Evolutionary conservation across 1,140 invertebrate genomes (phyloP).

Genomic region (Macrotrachela quadricornifera): DNA sequence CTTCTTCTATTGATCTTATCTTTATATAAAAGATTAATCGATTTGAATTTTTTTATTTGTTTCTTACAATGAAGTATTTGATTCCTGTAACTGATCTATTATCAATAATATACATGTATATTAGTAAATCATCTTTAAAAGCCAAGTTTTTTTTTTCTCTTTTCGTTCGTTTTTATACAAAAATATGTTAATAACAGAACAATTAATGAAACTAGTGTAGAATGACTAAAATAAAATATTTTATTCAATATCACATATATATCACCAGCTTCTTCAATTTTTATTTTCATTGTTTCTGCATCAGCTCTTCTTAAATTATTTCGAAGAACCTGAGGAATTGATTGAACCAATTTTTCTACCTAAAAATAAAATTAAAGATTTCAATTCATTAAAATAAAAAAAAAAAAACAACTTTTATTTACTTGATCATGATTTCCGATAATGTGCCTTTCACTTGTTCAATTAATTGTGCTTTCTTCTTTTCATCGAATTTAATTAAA

Average conservation of each 20-base stretch:
- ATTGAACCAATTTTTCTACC: constrained; percentile 97
- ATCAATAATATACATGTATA: too few relatives aligned
- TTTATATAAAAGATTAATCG: too few relatives aligned
- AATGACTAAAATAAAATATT: too few relatives aligned
- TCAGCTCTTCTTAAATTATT: constrained; percentile 75
- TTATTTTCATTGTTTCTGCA: constrained; percentile 69
- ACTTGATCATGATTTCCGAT: constrained; percentile 81
- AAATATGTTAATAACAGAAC: too few relatives aligned
- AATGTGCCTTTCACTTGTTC: constrained; percentile 76
- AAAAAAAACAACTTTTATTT: constrained; percentile 32
- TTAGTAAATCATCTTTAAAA: too few relatives aligned
- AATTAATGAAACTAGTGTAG: too few relatives aligned
- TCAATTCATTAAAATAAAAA: not conserved
- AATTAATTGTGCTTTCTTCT: constrained; percentile 80
- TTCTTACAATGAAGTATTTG: too few relatives aligned
- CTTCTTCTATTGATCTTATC: too few relatives aligned
- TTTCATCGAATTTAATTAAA: constrained; percentile 66
- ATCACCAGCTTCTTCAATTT: constrained; percentile 61
- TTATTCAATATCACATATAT: constrained; percentile 54
- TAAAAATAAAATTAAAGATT: constrained; percentile 31
- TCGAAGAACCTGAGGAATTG: constrained; percentile 61
- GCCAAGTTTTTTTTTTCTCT: too few relatives aligned
- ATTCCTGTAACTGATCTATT: too few relatives aligned
- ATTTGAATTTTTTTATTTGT: too few relatives aligned
- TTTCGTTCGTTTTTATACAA: too few relatives aligned